A percentile compares a stretch with the other conserved stretches of the same genome.
phyloP scores from a whole-genome alignment of 1,140 invertebrate species.

The Bathynomus jamesi region DNA sequence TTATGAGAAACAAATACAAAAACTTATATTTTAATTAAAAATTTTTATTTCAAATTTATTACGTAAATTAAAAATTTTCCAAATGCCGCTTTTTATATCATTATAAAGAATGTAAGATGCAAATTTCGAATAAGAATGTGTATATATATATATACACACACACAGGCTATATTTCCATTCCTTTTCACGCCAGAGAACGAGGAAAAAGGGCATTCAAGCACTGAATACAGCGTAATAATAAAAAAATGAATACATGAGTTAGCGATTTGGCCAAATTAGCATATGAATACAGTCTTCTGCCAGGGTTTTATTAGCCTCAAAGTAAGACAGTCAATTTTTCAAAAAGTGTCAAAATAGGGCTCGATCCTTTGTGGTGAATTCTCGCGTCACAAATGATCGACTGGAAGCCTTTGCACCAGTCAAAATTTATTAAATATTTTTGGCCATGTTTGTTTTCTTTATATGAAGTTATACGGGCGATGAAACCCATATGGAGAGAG shows the following conservation, averaged over 20 bases:
- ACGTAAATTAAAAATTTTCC: too few species aligned
- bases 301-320: background rate
- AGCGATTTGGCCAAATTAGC: background rate
- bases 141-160: too few species aligned
- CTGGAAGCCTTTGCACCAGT: background rate
- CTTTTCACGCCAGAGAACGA: background rate
- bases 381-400: background rate
- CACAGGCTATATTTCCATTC: too few species aligned
- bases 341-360: background rate
- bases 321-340: background rate
- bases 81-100: too few species aligned
- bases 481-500: background rate
- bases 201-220: background rate
- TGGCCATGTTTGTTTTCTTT: background rate
- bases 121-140: too few species aligned
- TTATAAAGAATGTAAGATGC: too few species aligned
- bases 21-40: too few species aligned
- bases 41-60: too few species aligned
- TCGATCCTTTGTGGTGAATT: background rate
- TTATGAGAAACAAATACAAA: too few species aligned
- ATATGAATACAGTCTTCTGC: background rate
- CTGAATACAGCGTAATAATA: background rate
- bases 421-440: conserved; percentile 1
- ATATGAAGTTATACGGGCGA: background rate
- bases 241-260: background rate